Evolutionary conservation across 2,888 invertebrate genomes (phyloP).

Genomic region (Anticlea derivata): DNA sequence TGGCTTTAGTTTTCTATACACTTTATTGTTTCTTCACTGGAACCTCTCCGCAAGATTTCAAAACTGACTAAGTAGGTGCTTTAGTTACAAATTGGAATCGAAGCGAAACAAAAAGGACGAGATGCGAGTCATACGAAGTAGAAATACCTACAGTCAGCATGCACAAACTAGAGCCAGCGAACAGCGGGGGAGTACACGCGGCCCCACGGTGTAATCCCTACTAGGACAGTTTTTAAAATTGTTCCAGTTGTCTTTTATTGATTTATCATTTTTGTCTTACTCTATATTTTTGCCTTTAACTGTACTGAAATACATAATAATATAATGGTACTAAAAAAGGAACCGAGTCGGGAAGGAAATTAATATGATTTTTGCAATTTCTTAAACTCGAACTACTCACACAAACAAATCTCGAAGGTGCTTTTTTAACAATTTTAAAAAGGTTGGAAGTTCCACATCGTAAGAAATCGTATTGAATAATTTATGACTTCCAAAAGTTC

Average conservation of each 20-base stretch:
- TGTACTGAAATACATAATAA: no score
- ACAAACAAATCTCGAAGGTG: background rate
- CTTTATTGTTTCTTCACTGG: slow-evolving; percentile 5
- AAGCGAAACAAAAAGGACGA: slow-evolving; percentile 30
- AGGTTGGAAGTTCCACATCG: background rate
- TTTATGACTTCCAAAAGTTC: slow-evolving; percentile 11
- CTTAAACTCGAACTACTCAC: no score
- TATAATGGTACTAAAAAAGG: no score
- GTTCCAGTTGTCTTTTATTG: no score
- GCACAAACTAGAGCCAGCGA: slow-evolving; percentile 12
- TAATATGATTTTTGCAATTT: no score
- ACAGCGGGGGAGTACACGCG: slow-evolving; percentile 13
- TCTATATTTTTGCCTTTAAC: no score
- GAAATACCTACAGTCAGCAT: slow-evolving; percentile 12
- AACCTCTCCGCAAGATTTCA: slow-evolving; percentile 16
- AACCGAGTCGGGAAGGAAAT: no score
- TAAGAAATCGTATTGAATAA: slow-evolving; percentile 10
- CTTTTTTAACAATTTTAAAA: background rate
- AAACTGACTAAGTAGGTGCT: slow-evolving; percentile 23
- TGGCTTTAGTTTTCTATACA: slow-evolving; percentile 3
- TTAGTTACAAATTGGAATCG: slow-evolving; percentile 22
- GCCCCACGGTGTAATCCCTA: slow-evolving; percentile 1
- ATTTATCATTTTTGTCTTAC: no score
- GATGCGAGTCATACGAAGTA: slow-evolving; percentile 28
- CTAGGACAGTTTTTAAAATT: no score